Evolutionary conservation across 2,888 invertebrate species (phyloP), one percentile per base, ranked within the genome.

Genomic region (Idaea straminata): DNA sequence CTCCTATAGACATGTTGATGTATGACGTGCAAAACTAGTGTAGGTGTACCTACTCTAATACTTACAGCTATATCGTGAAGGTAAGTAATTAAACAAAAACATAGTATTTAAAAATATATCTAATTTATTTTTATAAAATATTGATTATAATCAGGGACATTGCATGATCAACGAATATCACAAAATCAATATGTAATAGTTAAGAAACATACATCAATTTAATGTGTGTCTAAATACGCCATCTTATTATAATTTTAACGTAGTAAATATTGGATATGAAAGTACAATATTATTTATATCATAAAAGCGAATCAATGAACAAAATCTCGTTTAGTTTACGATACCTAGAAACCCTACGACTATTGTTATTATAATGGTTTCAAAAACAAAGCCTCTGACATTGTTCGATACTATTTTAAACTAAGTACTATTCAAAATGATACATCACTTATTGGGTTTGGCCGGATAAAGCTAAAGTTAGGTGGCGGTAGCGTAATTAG

Each of bases 101-200:
- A 58, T 15, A 59, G 3, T 34, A 36, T 62, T 57, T 69, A 72
- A 74, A 74, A 85, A 86, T 83, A 84, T 77, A 80, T 76, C 77
- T 83, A 81, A 77, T 86, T 81, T 85, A 85, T 83, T 83, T 25
- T 69, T 75, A 81, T 76, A 83, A 84, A 83, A 79, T 79, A 78
- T 75, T 79, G 83, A 83, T 84, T 83, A 87, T 78, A 84, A 81
- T 83, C 81, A 79, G 76, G 77, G 82, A 83, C 80, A 82, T 82
- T 79, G 80, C 80, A 84, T 86, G 84, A 84, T 84, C 81, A 84
- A 85, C 82, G 82, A 85, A 84, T 83, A 79, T 80, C 84, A 84
- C 81, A 83, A 81, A 47, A 77, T 74, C 71, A 80, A 81, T 78
- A 78, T 76, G 78, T 78, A 71, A 72, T 73, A 71, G 72, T 73